Evolutionary conservation across 2,888 invertebrate genomes (phyloP), one percentile per base, ranked within the genome.

Genomic region (Nasonovia ribisnigri): DNA sequence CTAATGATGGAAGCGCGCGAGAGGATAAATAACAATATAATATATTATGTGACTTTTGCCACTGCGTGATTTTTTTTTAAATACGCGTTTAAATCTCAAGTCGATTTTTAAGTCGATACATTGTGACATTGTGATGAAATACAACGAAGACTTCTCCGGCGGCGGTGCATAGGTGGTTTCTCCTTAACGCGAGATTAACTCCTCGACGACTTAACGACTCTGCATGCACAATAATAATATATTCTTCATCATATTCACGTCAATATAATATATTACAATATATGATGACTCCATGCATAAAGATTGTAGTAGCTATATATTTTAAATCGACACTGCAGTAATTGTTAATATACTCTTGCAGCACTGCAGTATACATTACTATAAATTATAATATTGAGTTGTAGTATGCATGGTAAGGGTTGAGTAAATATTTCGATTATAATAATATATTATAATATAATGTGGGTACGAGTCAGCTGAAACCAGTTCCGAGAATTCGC

Each of bases 1-100:
- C 89, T 90, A 90, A 84, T 93, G 90, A 93, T 93, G 93, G 90
- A 93, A 84, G 84, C 60, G 29, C 36, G n/a, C 48, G 84, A 57
- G 90, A 86, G 90, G 84, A 93, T 11, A 93, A 36, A 93, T 77
- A 77, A 77, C 8, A 77, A 43, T 43, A 29, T 84, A 84, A 6
- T 43, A 42, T 42, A 84, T 26, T 11, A n/a, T 36, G 20, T 20
- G 77, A 60, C 54, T 36, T 88, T 26, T 10, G 36, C 24, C n/a
- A 11, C 10, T 36, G 8, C n/a, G 13, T 57, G 36, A 8, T 88
- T 88, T 54, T 88, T 88, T 51, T 36, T 77, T 36, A 36, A n/a
- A 77, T 20, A 6, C n/a, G 16, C 6, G 20, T 16, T 4, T 24
- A 84, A 84, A 84, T 16, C 29, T 13, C n/a, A 2, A 86, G 46